These are phyloP conservation scores for Brachyhypopomus gauderio DNA, from an alignment of 2,113 vertebrate genomes.

Conservation along the genomic window DNA sequence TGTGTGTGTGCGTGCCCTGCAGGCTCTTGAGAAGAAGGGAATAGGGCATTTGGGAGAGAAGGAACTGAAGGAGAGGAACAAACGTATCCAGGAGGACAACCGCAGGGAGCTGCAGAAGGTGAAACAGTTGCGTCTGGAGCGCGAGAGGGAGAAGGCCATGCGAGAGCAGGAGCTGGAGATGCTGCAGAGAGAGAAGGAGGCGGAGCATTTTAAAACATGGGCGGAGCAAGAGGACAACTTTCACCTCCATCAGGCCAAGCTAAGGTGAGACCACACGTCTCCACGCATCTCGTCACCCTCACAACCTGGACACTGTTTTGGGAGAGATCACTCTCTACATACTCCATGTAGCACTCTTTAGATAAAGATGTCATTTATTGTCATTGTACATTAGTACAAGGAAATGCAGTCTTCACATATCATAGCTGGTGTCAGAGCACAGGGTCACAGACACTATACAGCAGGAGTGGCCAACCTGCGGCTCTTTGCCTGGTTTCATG, in stretches of 20 bases:
- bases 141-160: slow-evolving; percentile 95
- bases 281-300: too few species aligned
- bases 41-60: slow-evolving; percentile 94
- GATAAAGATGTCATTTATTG: too few species aligned
- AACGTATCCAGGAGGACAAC: slow-evolving; percentile 94
- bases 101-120: slow-evolving; percentile 97
- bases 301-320: too few species aligned
- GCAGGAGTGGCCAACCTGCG: too few species aligned
- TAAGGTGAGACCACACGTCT: slow-evolving; percentile 72
- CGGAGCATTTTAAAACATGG: slow-evolving; percentile 98
- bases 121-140: slow-evolving; percentile 92
- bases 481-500: too few species aligned
- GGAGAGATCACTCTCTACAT: too few species aligned
- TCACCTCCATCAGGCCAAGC: slow-evolving; percentile 95
- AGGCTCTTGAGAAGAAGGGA: slow-evolving; percentile 94
- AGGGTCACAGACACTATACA: too few species aligned
- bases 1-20: slow-evolving; percentile 29
- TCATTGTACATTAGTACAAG: too few species aligned
- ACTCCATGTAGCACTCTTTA: too few species aligned
- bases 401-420: too few species aligned
- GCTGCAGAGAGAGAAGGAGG: slow-evolving; percentile 97
- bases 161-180: slow-evolving; percentile 95
- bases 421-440: too few species aligned
- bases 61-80: slow-evolving; percentile 95
- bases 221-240: slow-evolving; percentile 98